Conservation (phyloP, 2,797 vertebrate species). For the Hoplostethus mediterraneus region DNA sequence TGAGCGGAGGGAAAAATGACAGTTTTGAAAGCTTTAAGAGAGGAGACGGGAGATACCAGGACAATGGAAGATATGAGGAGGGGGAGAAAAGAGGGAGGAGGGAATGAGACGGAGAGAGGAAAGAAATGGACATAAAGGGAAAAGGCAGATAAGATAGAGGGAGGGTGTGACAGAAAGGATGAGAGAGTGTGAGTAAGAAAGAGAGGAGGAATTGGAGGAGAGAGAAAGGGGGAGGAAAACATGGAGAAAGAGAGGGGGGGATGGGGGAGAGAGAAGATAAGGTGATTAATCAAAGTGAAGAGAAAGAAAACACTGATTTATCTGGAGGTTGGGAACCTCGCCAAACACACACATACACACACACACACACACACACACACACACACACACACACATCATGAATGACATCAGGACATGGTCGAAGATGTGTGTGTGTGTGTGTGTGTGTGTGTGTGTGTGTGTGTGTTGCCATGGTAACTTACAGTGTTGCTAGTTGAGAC, state of each 20-base stretch:
- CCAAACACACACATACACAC: background rate
- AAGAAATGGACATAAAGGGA: too few species aligned
- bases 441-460: constrained; percentile 12
- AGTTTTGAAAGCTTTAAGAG: background rate
- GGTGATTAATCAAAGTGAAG: constrained; percentile 20
- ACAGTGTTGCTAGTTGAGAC: constrained; percentile 97
- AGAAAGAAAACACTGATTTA: constrained; percentile 4
- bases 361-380: background rate
- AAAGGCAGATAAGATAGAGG: constrained; percentile 2
- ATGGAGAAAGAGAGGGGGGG: background rate
- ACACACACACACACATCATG: background rate
- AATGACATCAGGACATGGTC: background rate
- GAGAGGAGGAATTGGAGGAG: background rate
- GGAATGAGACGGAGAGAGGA: background rate
- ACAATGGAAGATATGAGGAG: background rate
- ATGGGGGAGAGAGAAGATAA: background rate
- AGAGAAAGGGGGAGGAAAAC: background rate
- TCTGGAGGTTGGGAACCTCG: background rate
- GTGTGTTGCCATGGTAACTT: constrained; percentile 78
- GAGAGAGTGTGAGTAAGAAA: background rate
- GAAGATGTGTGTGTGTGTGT: background rate
- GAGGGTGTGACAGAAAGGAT: background rate
- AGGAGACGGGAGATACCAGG: background rate
- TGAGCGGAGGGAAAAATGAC: background rate
- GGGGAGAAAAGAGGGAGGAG: background rate